Evolutionary conservation across 2,113 vertebrate genomes (phyloP).

Genomic region (Siniperca knerii): DNA sequence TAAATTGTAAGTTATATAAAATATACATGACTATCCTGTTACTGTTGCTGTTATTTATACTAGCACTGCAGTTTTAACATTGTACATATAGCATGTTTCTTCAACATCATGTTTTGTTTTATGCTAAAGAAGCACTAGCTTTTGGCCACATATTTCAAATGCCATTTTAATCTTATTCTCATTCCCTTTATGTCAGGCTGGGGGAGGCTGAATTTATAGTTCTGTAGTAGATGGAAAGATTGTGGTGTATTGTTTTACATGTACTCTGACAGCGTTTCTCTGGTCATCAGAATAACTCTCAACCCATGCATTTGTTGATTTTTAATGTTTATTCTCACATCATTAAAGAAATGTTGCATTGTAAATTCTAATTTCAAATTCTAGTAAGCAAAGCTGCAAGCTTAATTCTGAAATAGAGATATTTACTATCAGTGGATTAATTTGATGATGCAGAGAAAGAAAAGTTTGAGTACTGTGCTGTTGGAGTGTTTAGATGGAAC

Average conservation of each 20-base stretch:
- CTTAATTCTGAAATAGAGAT: background rate
- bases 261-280: background rate
- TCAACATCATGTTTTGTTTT: background rate
- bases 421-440: background rate
- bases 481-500: slow-evolving; percentile 24
- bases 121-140: background rate
- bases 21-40: background rate
- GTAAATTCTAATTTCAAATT: background rate
- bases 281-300: background rate
- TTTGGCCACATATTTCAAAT: background rate
- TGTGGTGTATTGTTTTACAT: background rate
- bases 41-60: background rate
- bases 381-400: background rate
- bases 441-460: slow-evolving; percentile 5
- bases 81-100: background rate
- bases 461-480: slow-evolving; percentile 7
- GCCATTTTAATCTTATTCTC: background rate
- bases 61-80: background rate
- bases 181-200: background rate
- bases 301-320: background rate
- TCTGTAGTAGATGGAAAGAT: background rate
- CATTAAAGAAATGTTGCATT: background rate
- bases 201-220: background rate
- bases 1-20: slow-evolving; percentile 2
- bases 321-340: background rate